Evolutionary conservation across 2,888 invertebrate genomes (phyloP), one percentile per base, ranked within the genome.

Genomic region (Coremacera marginata): DNA sequence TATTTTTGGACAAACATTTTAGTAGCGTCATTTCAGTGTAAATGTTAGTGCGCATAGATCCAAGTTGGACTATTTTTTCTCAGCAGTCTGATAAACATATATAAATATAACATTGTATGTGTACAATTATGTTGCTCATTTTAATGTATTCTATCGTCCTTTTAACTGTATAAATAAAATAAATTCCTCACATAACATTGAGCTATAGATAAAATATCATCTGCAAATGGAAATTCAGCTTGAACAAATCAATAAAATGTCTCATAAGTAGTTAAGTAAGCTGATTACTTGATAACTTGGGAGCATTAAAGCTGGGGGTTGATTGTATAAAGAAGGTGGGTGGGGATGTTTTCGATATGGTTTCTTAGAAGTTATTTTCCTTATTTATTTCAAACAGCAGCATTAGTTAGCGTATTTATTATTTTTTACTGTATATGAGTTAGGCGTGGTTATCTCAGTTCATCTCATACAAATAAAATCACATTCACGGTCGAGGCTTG

Each of bases 231-330:
- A 11, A 72, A 65, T 55, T 65, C 49, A n/a, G 11, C 19, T 65
- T 52, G 34, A 34, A 51, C 74, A 74, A 74, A 74, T 74, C 74
- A 65, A 74, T 74, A 74, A 55, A 74, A 65, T 51, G 19, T 31
- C 25, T 34, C 37, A 55, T 14, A 27, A 70, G 49, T 22, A 68
- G 51, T 27, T 52, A 55, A n/a, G 31, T 34, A 70, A 25, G 49
- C 70, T 34, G 27, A 70, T 31, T 27, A 31, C 31, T 31, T 31
- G 5, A 5, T 31, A 31, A 51, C 22, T 49, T 70, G 31, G 37
- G 52, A 31, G 70, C 70, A n/a, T 27, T 19, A 55, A 31, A 22
- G n/a, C 7, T 70, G 22, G 52, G 11, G 67, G 49, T 25, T 49
- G 44, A 67, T 19, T 19, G 55, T n/a, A 9, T 3, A 19, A 9